Evolutionary conservation across 2,113 vertebrate species (phyloP).

Genomic region (Cyprinus carpio): DNA sequence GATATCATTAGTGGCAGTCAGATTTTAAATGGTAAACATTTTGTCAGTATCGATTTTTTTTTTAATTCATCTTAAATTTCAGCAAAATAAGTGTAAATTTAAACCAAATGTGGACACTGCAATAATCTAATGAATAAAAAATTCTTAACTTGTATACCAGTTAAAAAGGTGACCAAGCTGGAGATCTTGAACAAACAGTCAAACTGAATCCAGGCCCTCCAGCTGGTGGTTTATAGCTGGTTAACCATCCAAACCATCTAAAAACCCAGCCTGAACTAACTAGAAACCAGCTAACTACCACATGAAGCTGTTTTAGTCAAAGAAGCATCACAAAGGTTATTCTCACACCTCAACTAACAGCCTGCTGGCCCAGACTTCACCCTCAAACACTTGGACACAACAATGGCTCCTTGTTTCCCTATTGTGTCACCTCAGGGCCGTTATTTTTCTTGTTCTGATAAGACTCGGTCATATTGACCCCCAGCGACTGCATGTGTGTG

Average conservation of each 20-base stretch:
- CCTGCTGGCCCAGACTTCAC: constrained; percentile 23
- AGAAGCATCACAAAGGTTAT: background rate
- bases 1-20: too few species aligned
- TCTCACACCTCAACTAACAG: constrained; percentile 4
- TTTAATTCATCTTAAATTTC: too few species aligned
- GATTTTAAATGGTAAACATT: too few species aligned
- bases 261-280: background rate
- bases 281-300: background rate
- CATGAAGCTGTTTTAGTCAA: background rate
- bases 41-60: too few species aligned
- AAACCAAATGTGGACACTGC: too few species aligned
- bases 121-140: too few species aligned
- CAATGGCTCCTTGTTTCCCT: background rate
- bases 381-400: background rate
- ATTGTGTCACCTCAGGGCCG: constrained; percentile 9
- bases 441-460: constrained; percentile 30
- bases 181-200: background rate
- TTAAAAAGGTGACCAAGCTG: too few species aligned
- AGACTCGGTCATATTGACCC: constrained; percentile 29
- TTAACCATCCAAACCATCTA: background rate
- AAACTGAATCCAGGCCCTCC: background rate
- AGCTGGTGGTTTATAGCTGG: too few species aligned
- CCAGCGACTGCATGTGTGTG: constrained; percentile 23
- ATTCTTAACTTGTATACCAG: too few species aligned
- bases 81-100: too few species aligned